A percentile compares a stretch with the other conserved stretches of the same genome.
Conservation (phyloP, 2,113 vertebrate species). For the Lepus americanus region DNA sequence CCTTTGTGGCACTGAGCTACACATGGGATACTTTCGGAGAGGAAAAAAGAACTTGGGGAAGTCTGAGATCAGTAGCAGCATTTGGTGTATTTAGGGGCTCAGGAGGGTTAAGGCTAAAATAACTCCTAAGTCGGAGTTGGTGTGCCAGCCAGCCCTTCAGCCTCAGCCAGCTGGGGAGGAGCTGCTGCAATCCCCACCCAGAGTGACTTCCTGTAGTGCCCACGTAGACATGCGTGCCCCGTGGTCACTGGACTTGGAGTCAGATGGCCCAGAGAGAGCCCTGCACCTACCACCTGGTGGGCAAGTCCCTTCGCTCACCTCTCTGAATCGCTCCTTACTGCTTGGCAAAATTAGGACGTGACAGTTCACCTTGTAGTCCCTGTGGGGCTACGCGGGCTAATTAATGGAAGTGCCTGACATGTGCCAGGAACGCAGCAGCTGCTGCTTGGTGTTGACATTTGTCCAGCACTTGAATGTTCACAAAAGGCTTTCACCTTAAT, state of each 20-base stretch:
- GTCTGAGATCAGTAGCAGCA: not conserved
- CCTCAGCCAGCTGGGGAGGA: not conserved
- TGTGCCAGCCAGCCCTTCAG: not conserved
- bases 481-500: not conserved
- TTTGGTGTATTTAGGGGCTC: not conserved
- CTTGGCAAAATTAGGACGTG: not conserved
- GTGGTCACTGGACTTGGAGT: not conserved
- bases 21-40: not conserved
- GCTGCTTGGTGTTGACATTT: not conserved
- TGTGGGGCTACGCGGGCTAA: not conserved
- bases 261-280: not conserved
- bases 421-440: not conserved
- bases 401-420: not conserved
- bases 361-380: not conserved
- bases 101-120: not conserved
- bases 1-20: not conserved
- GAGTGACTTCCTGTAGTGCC: not conserved
- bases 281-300: not conserved
- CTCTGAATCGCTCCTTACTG: not conserved
- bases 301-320: too few species aligned
- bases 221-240: accelerated
- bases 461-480: not conserved
- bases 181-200: too few species aligned
- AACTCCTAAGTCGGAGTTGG: not conserved
- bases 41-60: not conserved